Percentiles rank a stretch among this genome's conserved stretches.
These are phyloP conservation scores for Isaurus tuberculatus DNA, from an alignment of 92 coral and sea anemone genomes.

Conservation along the genomic window DNA sequence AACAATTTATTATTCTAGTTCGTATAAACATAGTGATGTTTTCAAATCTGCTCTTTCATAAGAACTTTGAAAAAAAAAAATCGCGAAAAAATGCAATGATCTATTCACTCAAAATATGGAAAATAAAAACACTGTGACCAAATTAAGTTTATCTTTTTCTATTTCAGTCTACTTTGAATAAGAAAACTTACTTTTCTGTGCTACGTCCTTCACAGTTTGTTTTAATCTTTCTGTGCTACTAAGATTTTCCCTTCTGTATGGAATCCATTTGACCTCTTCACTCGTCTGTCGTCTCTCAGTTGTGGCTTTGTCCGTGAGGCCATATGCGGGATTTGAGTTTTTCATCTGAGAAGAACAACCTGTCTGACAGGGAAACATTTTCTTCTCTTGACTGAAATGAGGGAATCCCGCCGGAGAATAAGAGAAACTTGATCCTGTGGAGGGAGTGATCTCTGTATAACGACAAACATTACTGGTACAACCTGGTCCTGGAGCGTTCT, in stretches of 20 bases:
- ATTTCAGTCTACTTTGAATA: background rate
- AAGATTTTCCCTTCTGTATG: constrained; percentile 50
- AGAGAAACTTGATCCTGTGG: constrained; percentile 50
- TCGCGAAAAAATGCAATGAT: too few species aligned
- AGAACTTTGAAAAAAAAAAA: too few species aligned
- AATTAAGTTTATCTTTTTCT: background rate
- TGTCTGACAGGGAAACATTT: constrained; percentile 46
- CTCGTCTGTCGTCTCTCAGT: constrained; percentile 4
- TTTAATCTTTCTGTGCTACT: constrained; percentile 56
- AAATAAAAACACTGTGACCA: background rate
- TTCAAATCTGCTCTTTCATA: too few species aligned
- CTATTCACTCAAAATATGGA: too few species aligned
- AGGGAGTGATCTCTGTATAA: constrained; percentile 72
- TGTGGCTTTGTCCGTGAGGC: background rate
- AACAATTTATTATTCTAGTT: too few species aligned
- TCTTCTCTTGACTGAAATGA: constrained; percentile 76
- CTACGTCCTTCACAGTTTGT: constrained; percentile 33
- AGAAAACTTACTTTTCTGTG: background rate
- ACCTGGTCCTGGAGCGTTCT: background rate
- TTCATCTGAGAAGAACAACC: constrained; percentile 6
- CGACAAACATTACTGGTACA: constrained; percentile 76
- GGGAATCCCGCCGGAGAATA: constrained; percentile 69
- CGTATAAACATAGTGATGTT: too few species aligned
- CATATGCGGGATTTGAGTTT: background rate
- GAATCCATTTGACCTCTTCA: constrained; percentile 66